Percentiles rank a stretch among this genome's conserved stretches.
phyloP scores from a whole-genome alignment of 1,140 invertebrate species.

The Augochlora pura region DNA sequence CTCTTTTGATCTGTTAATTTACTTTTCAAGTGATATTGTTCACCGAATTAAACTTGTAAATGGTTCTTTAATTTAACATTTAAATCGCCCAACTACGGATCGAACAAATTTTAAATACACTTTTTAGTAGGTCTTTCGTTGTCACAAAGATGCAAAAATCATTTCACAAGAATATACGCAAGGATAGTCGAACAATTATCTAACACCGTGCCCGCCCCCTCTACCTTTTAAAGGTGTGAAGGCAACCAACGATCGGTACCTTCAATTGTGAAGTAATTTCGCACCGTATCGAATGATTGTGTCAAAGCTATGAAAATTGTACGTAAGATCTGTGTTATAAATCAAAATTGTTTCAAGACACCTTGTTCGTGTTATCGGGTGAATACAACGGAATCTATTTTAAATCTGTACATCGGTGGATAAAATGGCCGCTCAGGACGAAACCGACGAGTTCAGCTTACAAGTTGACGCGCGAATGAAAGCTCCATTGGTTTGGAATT shows the following conservation, averaged over 20 bases:
- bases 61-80: no score
- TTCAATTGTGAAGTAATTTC: background rate
- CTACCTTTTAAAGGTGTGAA: background rate
- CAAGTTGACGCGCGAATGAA: slow-evolving; percentile 74
- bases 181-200: no score
- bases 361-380: background rate
- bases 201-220: no score
- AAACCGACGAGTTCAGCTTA: slow-evolving; percentile 44
- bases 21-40: no score
- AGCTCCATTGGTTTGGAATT: slow-evolving; percentile 82
- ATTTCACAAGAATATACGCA: no score
- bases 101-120: no score
- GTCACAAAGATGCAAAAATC: no score
- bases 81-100: no score
- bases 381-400: background rate
- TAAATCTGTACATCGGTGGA: background rate
- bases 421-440: slow-evolving; percentile 21
- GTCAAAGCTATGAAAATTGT: background rate
- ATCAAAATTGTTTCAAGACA: background rate
- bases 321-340: background rate
- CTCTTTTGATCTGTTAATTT: no score
- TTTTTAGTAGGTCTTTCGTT: no score
- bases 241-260: background rate
- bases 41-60: no score
- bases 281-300: background rate